A percentile compares a stretch with the other conserved stretches of the same genome.
Conservation (phyloP, 2,113 vertebrate genomes). For the Arothron firmamentum region DNA sequence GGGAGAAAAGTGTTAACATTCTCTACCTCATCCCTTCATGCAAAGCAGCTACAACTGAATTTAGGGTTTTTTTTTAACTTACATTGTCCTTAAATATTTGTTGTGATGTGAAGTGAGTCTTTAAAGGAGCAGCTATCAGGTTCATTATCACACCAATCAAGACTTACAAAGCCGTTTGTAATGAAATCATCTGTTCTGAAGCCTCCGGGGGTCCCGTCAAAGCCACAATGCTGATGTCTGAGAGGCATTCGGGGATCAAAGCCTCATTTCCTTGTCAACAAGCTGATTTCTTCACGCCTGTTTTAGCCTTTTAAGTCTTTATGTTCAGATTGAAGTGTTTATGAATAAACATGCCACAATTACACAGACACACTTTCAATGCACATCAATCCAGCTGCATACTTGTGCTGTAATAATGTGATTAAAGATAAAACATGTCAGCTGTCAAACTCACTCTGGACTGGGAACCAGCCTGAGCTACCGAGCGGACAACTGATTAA, state of each 20-base stretch:
- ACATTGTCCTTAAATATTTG: conserved; percentile 1
- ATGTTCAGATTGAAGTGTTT: neutral
- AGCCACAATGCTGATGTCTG: conserved; percentile 1
- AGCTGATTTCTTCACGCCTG: conserved; percentile 1
- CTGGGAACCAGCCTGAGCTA: too few relatives aligned
- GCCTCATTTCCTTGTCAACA: neutral
- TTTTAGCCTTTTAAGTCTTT: neutral
- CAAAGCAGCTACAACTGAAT: neutral
- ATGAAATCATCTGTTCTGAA: conserved; percentile 28
- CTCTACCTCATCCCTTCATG: neutral
- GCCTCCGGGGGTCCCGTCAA: conserved; percentile 6
- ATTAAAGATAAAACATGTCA: too few relatives aligned
- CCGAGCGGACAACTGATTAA: too few relatives aligned
- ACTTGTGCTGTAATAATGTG: too few relatives aligned
- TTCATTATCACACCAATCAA: conserved; percentile 34
- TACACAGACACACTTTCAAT: too few relatives aligned
- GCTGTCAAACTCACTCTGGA: too few relatives aligned
- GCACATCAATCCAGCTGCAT: too few relatives aligned
- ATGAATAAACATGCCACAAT: too few relatives aligned
- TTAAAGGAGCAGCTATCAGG: conserved; percentile 1
- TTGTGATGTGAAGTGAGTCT: neutral
- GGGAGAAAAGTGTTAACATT: neutral
- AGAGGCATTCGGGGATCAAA: conserved; percentile 18
- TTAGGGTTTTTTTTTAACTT: neutral
- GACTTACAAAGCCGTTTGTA: conserved; percentile 26